Percentiles rank a stretch among this genome's conserved stretches.
These are phyloP conservation scores for Chaenodraco wilsoni DNA, from an alignment of 2,797 vertebrate genomes.

Conservation along the genomic window DNA sequence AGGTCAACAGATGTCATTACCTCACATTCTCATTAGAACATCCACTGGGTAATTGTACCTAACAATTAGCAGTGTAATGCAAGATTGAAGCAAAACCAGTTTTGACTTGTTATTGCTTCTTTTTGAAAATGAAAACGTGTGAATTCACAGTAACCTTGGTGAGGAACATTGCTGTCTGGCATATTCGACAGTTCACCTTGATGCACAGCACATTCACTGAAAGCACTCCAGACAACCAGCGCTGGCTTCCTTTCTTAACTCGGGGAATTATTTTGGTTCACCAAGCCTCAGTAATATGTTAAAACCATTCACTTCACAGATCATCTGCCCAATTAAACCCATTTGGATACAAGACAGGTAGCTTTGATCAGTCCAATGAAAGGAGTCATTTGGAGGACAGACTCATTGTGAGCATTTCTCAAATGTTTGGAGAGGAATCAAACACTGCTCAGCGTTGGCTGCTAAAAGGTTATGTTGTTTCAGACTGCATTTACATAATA, in stretches of 20 bases:
- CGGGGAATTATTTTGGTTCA: constrained; percentile 65
- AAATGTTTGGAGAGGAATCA: constrained; percentile 32
- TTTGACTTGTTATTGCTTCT: constrained; percentile 9
- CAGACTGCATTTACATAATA: constrained; percentile 12
- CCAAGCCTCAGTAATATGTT: constrained; percentile 58
- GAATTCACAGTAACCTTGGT: constrained; percentile 29
- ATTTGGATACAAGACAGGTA: constrained; percentile 60
- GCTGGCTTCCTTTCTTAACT: constrained; percentile 47
- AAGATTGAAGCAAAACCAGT: background rate
- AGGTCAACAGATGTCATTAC: background rate
- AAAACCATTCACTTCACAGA: constrained; percentile 62
- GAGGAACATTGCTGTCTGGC: background rate
- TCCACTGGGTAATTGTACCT: background rate
- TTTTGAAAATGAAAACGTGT: constrained; percentile 21
- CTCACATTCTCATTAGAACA: background rate
- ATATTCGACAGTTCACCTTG: constrained; percentile 44
- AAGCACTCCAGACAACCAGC: constrained; percentile 42
- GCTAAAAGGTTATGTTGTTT: background rate
- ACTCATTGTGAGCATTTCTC: constrained; percentile 38
- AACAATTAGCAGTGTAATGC: constrained; percentile 2
- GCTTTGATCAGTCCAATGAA: constrained; percentile 53
- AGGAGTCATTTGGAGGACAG: constrained; percentile 40
- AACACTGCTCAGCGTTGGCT: constrained; percentile 3
- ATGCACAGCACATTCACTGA: constrained; percentile 32
- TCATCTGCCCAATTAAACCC: constrained; percentile 69